Evolutionary conservation across 2,797 vertebrate genomes (phyloP).

Genomic region (Gobio occitaniae): DNA sequence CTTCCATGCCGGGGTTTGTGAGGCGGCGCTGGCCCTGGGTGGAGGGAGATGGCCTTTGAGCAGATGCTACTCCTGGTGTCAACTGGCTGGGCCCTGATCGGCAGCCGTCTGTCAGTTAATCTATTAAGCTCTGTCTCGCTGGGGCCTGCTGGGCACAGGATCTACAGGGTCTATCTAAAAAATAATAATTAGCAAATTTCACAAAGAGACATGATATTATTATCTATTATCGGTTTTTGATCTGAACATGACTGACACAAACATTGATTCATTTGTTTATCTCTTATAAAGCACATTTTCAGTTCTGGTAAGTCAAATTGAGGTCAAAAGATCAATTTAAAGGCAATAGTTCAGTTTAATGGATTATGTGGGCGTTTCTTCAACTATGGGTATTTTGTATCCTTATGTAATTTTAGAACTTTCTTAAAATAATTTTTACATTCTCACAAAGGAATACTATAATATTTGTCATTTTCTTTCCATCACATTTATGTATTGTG

Average conservation of each 20-base stretch:
- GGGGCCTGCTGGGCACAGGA: conserved; percentile 65
- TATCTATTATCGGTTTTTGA: not conserved
- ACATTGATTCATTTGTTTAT: not conserved
- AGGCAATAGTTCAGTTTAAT: not conserved
- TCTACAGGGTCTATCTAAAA: conserved; percentile 59
- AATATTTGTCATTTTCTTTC: not conserved
- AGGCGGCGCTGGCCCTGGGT: conserved; percentile 74
- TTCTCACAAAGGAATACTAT: not conserved
- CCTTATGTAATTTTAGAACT: not conserved
- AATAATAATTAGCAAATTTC: conserved; percentile 56
- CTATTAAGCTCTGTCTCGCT: conserved; percentile 78
- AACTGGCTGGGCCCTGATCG: conserved; percentile 70
- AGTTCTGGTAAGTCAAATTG: not conserved
- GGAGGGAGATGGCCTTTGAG: conserved; percentile 83
- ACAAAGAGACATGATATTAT: not conserved
- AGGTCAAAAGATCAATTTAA: not conserved
- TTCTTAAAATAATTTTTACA: not conserved
- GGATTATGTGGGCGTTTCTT: not conserved
- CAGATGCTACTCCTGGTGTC: conserved; percentile 81
- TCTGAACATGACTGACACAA: not conserved
- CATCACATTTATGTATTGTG: not conserved
- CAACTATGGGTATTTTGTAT: not conserved
- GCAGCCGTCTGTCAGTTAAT: conserved; percentile 79
- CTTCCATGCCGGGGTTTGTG: conserved; percentile 74
- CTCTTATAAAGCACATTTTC: not conserved